Base-by-base conservation (phyloP, 2,113 vertebrate species). In the Plectropomus leopardus region DNA sequence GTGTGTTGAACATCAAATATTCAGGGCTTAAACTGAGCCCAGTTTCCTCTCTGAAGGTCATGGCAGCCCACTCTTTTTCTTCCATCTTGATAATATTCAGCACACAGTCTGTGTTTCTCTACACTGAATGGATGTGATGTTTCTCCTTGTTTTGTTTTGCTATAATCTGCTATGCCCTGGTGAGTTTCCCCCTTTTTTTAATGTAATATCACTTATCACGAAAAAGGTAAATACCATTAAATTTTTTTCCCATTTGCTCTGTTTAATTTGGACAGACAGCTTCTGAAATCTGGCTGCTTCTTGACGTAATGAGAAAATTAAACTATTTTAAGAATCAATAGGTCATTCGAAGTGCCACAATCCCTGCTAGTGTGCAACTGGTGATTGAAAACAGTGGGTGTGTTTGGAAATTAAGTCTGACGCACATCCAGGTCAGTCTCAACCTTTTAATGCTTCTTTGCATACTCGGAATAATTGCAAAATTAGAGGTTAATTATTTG, bases 401-500 rank as follows among this genome's bases (percentile, higher is more conserved):
- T 23, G 1, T 78, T 83, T 53, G 15, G 44, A 84, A 82, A 63
- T 74, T 51, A 60, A 54, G 59, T 67, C 50, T 89, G 86, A 86
- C 72, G 86, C 87, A 85, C 16, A 16, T 72, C 59, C 65, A 75
- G 30, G 47, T 59, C 42, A 15, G 61, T 78, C 42, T n/a, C 53
- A 50, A 65, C 4, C 28, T 58, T 60, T 80, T 36, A 70, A 17
- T 63, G 47, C 40, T 36, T 32, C 13, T 76, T 76, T 59, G 23
- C 57, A 36, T 14, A 4, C 32, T 55, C 68, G 67, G 54, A 55
- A 66, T 77, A 86, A 81, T 70, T 77, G 50, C 67, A 69, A 42
- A 84, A 63, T 83, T 74, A 48, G 19, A 82, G 57, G 65, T 76
- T 40, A 78, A 80, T 75, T 19, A 69, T 80, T 73, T 72, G 47